Evolutionary conservation across 2,888 invertebrate species (phyloP).

Genomic region (Baccha elongata): DNA sequence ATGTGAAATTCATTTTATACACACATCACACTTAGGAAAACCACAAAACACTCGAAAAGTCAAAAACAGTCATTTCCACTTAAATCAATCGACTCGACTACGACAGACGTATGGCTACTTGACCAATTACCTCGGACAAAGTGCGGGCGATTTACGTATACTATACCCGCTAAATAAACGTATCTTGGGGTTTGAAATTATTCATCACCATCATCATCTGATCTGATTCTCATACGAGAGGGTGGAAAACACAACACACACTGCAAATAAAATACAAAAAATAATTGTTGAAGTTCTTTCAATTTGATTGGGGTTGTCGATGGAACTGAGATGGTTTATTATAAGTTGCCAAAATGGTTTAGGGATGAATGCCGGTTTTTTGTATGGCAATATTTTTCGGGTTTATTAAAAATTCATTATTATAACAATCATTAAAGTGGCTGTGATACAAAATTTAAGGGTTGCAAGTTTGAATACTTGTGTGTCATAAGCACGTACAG

Average conservation of each 20-base stretch:
- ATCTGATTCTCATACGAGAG: neutral
- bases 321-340: constrained; percentile 1
- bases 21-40: constrained; percentile 22
- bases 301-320: constrained; percentile 49
- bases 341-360: neutral
- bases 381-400: neutral
- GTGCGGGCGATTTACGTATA: constrained; percentile 45
- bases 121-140: constrained; percentile 54
- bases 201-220: constrained; percentile 37
- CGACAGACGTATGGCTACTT: constrained; percentile 33
- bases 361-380: neutral
- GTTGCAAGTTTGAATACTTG: neutral
- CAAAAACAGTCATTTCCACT: constrained; percentile 70
- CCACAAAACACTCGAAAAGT: constrained; percentile 48
- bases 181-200: constrained; percentile 31
- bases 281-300: constrained; percentile 36
- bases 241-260: constrained; percentile 2
- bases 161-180: constrained; percentile 29
- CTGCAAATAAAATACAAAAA: neutral
- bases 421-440: neutral
- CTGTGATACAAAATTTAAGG: neutral
- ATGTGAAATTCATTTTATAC: neutral
- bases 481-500: too few species aligned
- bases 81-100: constrained; percentile 45
- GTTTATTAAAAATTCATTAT: neutral